Conservation (phyloP, 2,113 vertebrate genomes). For the Notarius lentiginosus region DNA sequence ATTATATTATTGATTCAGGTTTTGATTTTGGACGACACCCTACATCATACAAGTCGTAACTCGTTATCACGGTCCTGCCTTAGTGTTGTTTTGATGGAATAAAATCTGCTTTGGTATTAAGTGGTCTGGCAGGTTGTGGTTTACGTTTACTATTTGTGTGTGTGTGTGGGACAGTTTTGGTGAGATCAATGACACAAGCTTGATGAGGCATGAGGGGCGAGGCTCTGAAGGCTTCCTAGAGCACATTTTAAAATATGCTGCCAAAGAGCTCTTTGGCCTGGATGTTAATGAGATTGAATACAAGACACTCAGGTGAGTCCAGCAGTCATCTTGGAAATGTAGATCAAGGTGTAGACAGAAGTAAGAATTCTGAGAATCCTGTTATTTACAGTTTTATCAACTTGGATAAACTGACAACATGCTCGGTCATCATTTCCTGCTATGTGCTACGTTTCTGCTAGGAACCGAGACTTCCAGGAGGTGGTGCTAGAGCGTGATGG, state of each 20-base stretch:
- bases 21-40: neutral
- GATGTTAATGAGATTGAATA: constrained; percentile 81
- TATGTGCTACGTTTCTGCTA: constrained; percentile 53
- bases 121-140: neutral
- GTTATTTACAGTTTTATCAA: neutral
- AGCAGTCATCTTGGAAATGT: neutral
- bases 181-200: neutral
- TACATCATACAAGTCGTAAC: neutral
- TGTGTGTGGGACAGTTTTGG: constrained; percentile 32
- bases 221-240: constrained; percentile 81
- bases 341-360: neutral
- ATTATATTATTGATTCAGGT: neutral
- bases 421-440: neutral
- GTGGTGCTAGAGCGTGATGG: constrained; percentile 89
- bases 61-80: neutral
- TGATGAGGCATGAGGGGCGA: constrained; percentile 73
- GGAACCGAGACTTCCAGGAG: constrained; percentile 96
- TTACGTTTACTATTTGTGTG: neutral
- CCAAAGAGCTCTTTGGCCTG: constrained; percentile 81
- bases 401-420: neutral
- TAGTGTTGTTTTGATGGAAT: neutral
- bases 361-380: neutral
- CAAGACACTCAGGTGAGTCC: constrained; percentile 76
- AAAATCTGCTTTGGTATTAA: neutral
- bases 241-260: constrained; percentile 81